A percentile compares a stretch with the other conserved stretches of the same genome.
These are phyloP conservation scores for Tiaroga cobitis DNA, from an alignment of 2,797 vertebrate species.

Conservation along the genomic window DNA sequence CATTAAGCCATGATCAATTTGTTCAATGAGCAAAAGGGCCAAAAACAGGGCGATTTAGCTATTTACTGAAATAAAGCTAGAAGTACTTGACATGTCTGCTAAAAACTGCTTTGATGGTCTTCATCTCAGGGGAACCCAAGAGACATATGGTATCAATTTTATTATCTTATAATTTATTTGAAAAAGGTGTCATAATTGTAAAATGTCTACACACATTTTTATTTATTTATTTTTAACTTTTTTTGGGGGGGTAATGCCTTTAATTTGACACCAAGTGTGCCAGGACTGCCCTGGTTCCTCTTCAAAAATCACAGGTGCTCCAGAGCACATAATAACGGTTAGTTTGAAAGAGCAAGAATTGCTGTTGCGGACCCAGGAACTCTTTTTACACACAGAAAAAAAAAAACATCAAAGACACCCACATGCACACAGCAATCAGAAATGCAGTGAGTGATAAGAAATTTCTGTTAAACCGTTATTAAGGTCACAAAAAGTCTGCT, in stretches of 20 bases:
- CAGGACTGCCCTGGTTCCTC: background rate
- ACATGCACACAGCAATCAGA: constrained; percentile 10
- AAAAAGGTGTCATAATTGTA: background rate
- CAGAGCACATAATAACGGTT: background rate
- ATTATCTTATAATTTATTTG: background rate
- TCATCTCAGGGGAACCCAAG: background rate
- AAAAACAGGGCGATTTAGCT: background rate
- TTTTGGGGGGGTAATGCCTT: background rate
- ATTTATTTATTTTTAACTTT: background rate
- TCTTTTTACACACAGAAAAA: background rate
- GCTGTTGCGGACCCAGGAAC: background rate
- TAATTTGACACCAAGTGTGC: background rate
- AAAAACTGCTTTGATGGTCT: background rate
- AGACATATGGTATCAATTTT: background rate
- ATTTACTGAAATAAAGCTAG: background rate
- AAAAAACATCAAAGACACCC: background rate
- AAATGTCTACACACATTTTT: background rate
- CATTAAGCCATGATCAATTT: background rate
- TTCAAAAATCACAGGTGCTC: background rate
- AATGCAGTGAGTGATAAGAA: background rate
- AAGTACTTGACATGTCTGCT: background rate
- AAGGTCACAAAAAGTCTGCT: constrained; percentile 40
- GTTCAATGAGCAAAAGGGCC: background rate
- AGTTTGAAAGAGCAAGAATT: background rate
- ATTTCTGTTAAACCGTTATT: constrained; percentile 19